A percentile compares a stretch with the other conserved stretches of the same genome.
Conservation (phyloP, 2,113 vertebrate genomes). For the Phalacrocorax pelagicus region DNA sequence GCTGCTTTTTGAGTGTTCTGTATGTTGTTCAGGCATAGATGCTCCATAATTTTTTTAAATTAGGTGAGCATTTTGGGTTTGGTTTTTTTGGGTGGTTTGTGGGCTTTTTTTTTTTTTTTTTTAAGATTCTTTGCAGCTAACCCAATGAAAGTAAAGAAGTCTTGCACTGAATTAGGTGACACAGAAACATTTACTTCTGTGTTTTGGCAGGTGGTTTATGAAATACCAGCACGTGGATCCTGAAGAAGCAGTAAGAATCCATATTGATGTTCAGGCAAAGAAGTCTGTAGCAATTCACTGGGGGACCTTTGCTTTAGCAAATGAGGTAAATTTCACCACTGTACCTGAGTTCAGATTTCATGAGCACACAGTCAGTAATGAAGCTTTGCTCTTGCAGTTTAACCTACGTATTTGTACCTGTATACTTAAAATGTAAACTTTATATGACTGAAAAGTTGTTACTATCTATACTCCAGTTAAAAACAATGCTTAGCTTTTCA, state of each 20-base stretch:
- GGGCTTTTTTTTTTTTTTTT: background rate
- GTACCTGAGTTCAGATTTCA: background rate
- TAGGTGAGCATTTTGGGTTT: background rate
- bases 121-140: background rate
- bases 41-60: background rate
- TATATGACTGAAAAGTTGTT: background rate
- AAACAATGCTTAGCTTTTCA: background rate
- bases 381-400: background rate
- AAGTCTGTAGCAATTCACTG: slow-evolving; percentile 93
- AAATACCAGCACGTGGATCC: slow-evolving; percentile 92
- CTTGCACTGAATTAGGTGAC: background rate
- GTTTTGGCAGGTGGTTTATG: slow-evolving; percentile 89
- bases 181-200: slow-evolving; percentile 15
- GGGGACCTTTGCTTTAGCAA: slow-evolving; percentile 94
- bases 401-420: background rate
- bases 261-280: slow-evolving; percentile 89
- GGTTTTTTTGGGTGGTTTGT: no score
- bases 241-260: slow-evolving; percentile 92
- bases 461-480: background rate
- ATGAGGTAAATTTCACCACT: slow-evolving; percentile 81
- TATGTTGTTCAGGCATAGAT: background rate
- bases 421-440: background rate
- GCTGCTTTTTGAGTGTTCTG: background rate
- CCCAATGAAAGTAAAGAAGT: background rate
- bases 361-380: background rate